Percentiles rank a stretch among this genome's conserved stretches.
Evolutionary conservation across 1,140 invertebrate species (phyloP).

Genomic region (Ceratoteleas bidentatus): DNA sequence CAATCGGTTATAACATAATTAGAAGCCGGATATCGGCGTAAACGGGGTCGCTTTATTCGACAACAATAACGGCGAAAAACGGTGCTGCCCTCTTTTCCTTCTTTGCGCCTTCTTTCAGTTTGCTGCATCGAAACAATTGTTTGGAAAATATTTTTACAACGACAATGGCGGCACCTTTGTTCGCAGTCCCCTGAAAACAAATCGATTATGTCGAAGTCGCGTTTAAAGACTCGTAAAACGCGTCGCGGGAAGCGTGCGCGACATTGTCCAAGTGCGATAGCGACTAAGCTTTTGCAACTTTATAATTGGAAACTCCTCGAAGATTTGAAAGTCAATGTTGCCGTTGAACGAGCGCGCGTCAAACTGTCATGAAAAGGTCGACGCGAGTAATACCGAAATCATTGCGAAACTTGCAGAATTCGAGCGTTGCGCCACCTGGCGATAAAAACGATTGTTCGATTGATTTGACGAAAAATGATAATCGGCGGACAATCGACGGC

Average conservation of each 20-base stretch:
- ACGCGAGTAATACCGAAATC: constrained; percentile 43
- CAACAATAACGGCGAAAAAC: not conserved
- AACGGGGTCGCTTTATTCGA: not conserved
- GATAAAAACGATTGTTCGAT: too few relatives aligned
- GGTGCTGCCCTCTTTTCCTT: too few relatives aligned
- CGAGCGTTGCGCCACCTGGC: too few relatives aligned
- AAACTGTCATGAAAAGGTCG: constrained; percentile 46
- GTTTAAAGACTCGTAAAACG: not conserved
- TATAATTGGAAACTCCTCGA: constrained; percentile 52
- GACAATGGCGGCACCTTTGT: too few relatives aligned
- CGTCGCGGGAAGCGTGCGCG: not conserved
- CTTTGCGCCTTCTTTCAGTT: too few relatives aligned
- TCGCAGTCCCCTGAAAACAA: too few relatives aligned
- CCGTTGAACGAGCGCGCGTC: constrained; percentile 28
- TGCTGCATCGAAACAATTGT: too few relatives aligned
- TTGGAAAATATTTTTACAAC: too few relatives aligned
- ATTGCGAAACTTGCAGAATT: constrained; percentile 17
- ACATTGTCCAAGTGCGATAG: too few relatives aligned
- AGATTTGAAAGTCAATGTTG: constrained; percentile 40
- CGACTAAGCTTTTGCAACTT: constrained; percentile 37
- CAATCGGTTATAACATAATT: constrained; percentile 44
- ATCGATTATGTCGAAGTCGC: constrained; percentile 25
- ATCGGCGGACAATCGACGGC: too few relatives aligned
- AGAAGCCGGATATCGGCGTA: constrained; percentile 5
- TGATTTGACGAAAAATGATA: too few relatives aligned